A percentile compares a stretch with the other conserved stretches of the same genome.
phyloP scores from a whole-genome alignment of 2,113 vertebrate species.

The Riparia riparia region DNA sequence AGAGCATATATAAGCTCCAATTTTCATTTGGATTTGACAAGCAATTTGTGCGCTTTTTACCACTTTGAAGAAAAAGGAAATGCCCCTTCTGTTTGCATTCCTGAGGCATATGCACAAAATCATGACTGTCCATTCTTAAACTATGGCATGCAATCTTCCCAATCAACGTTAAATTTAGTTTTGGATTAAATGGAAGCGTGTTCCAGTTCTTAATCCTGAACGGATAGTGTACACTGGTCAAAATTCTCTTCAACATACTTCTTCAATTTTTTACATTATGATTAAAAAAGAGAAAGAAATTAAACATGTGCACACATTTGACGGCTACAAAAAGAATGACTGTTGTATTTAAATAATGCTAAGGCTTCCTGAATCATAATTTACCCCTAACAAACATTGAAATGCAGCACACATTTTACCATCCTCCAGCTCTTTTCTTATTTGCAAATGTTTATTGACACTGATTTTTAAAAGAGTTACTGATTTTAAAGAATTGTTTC shows the following conservation, averaged over 20 bases:
- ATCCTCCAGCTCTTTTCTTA: constrained; percentile 26
- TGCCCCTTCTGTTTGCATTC: not conserved
- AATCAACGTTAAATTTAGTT: not conserved
- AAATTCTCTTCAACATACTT: not conserved
- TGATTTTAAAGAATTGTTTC: constrained; percentile 65
- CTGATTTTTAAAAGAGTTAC: constrained; percentile 56
- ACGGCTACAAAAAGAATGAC: not conserved
- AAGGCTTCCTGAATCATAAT: constrained; percentile 4
- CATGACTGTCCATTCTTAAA: not conserved
- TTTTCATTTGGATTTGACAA: not conserved
- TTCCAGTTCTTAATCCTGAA: not conserved
- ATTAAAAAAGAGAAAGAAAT: not conserved
- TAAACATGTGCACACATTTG: not conserved
- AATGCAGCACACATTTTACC: not conserved
- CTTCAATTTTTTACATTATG: not conserved
- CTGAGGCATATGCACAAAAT: not conserved
- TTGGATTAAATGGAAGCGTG: not conserved
- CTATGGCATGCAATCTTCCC: not conserved
- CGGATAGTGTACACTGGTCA: not conserved
- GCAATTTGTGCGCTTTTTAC: not conserved
- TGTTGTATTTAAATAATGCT: not conserved
- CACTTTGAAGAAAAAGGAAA: not conserved
- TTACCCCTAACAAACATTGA: constrained; percentile 14
- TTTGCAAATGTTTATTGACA: constrained; percentile 58
- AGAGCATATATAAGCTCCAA: not conserved